Percentiles rank a stretch among this genome's conserved stretches.
Conservation (phyloP, 2,797 vertebrate species). For the Pithecia hirsuta region DNA sequence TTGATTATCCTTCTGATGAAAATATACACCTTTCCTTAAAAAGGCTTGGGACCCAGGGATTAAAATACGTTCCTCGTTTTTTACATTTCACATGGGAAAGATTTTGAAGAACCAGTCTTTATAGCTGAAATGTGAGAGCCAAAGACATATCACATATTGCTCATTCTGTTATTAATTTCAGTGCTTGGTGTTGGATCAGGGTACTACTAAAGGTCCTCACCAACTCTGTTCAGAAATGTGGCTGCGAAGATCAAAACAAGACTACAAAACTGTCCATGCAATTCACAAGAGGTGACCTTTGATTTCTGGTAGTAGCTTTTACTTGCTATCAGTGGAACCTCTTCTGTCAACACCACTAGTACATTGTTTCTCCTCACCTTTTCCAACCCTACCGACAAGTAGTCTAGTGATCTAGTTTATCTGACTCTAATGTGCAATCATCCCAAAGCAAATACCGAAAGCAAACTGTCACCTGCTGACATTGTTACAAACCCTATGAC, state of each 20-base stretch:
- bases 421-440: not conserved
- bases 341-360: not conserved
- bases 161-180: not conserved
- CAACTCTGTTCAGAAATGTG: not conserved
- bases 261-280: rapidly evolving
- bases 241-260: not conserved
- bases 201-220: not conserved
- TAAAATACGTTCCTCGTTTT: not conserved
- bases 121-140: not conserved
- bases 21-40: constrained; percentile 48
- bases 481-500: not conserved
- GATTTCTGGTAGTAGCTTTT: not conserved
- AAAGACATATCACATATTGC: rapidly evolving
- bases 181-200: not conserved
- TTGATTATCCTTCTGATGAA: constrained; percentile 34
- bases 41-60: not conserved
- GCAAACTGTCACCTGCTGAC: not conserved
- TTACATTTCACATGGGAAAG: not conserved
- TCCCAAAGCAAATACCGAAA: not conserved
- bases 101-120: constrained; percentile 14
- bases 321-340: not conserved
- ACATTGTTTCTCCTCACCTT: not conserved
- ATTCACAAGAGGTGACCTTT: not conserved
- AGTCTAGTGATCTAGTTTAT: not conserved
- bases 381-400: rapidly evolving